Percentiles rank a stretch among this genome's conserved stretches.
Evolutionary conservation across 2,797 vertebrate species (phyloP).

Genomic region (Tragelaphus eurycerus): DNA sequence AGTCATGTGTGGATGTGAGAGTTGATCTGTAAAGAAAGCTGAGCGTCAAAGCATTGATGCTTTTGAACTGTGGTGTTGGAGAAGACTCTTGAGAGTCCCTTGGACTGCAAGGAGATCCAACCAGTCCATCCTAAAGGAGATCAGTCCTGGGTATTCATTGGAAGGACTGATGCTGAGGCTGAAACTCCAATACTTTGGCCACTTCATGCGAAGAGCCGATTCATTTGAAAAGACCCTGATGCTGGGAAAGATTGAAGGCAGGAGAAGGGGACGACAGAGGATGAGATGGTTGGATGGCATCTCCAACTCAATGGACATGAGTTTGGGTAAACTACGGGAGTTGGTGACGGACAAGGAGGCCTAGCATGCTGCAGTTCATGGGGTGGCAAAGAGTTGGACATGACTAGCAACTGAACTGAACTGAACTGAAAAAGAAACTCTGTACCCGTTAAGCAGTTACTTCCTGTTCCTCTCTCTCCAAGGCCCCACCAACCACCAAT

Average conservation of each 20-base stretch:
- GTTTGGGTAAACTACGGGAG: neutral
- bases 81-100: too few species aligned
- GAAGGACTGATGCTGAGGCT: neutral
- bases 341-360: neutral
- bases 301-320: neutral
- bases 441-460: neutral
- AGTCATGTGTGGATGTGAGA: too few species aligned
- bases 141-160: neutral
- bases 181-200: neutral
- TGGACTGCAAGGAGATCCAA: too few species aligned
- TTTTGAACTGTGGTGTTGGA: too few species aligned
- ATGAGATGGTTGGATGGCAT: neutral
- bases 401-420: accelerated
- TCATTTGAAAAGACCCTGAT: neutral
- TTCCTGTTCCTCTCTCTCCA: neutral
- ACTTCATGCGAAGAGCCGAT: neutral
- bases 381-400: neutral
- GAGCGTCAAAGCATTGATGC: too few species aligned
- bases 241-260: neutral
- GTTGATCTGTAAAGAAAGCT: too few species aligned
- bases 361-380: accelerated
- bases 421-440: neutral
- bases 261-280: neutral
- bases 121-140: neutral
- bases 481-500: neutral